Conservation (phyloP, 2,113 vertebrate species). For the Sebastes fasciatus region DNA sequence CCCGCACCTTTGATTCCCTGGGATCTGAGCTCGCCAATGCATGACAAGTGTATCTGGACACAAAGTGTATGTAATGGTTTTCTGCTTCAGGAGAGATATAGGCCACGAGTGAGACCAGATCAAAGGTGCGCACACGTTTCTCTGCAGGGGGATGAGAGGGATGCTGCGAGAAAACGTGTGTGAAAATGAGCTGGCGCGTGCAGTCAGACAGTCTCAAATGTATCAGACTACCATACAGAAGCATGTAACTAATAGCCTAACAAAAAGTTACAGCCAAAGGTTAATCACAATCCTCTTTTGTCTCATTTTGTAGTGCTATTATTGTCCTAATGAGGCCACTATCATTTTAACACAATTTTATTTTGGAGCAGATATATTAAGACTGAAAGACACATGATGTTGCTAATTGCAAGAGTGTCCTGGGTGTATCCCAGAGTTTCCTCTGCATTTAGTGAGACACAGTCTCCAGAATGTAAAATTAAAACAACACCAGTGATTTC, state of each 20-base stretch:
- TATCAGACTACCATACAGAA: background rate
- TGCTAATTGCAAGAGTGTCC: conserved; percentile 30
- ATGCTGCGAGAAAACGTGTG: conserved; percentile 25
- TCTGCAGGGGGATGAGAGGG: conserved; percentile 51
- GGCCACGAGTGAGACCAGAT: conserved; percentile 65
- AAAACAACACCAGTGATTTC: conserved; percentile 11
- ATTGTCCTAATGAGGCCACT: conserved; percentile 35
- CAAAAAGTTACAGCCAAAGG: conserved; percentile 34
- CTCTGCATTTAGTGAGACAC: conserved; percentile 14
- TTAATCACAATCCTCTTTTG: conserved; percentile 45
- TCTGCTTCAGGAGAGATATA: conserved; percentile 68
- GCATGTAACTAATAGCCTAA: background rate
- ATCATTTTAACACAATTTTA: conserved; percentile 48
- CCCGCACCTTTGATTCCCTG: conserved; percentile 79
- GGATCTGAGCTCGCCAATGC: conserved; percentile 76
- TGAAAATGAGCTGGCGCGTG: conserved; percentile 25
- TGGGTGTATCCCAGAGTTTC: conserved; percentile 29
- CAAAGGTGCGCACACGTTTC: conserved; percentile 69
- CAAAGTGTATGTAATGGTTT: conserved; percentile 78
- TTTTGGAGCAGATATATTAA: conserved; percentile 44
- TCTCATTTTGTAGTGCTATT: conserved; percentile 7
- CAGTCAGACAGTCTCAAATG: conserved; percentile 23
- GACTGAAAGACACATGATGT: conserved; percentile 19
- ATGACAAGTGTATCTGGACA: conserved; percentile 79
- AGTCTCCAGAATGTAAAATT: conserved; percentile 8